phyloP scores from a whole-genome alignment of 2,113 vertebrate species.

The Amblyopsis rosae region DNA sequence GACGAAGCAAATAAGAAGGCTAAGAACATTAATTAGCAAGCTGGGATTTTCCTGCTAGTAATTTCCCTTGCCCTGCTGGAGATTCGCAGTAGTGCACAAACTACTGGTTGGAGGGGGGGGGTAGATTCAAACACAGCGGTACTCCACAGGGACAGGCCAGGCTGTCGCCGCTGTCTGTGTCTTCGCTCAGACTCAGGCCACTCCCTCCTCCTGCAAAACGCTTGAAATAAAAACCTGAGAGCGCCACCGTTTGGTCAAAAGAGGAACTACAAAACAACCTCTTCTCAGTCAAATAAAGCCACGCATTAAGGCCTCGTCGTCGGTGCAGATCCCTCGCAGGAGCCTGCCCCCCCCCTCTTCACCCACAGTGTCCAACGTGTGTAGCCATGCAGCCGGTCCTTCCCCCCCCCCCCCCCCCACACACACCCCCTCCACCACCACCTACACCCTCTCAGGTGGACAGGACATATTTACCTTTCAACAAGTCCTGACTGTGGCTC shows the following conservation, averaged over 20 bases:
- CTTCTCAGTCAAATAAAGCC: background rate
- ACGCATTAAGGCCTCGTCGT: background rate
- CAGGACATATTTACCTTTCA: conserved; percentile 84
- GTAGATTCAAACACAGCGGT: conserved; percentile 59
- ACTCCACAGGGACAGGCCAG: conserved; percentile 73
- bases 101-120: background rate
- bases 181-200: conserved; percentile 52
- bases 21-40: no score
- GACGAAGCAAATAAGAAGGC: no score
- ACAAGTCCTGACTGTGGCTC: conserved; percentile 79
- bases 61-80: no score
- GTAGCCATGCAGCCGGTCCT: conserved; percentile 53
- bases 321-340: no score
- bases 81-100: no score
- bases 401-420: conserved; percentile 36
- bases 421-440: conserved; percentile 43
- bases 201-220: conserved; percentile 43
- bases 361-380: background rate
- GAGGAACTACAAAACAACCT: conserved; percentile 33
- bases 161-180: conserved; percentile 39
- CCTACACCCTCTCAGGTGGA: conserved; percentile 76
- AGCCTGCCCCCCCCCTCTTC: background rate
- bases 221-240: conserved; percentile 62
- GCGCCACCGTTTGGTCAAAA: conserved; percentile 47
- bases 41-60: no score